These are phyloP conservation scores for Cheilosia vernalis DNA, from an alignment of 2,888 invertebrate species.

Conservation along the genomic window DNA sequence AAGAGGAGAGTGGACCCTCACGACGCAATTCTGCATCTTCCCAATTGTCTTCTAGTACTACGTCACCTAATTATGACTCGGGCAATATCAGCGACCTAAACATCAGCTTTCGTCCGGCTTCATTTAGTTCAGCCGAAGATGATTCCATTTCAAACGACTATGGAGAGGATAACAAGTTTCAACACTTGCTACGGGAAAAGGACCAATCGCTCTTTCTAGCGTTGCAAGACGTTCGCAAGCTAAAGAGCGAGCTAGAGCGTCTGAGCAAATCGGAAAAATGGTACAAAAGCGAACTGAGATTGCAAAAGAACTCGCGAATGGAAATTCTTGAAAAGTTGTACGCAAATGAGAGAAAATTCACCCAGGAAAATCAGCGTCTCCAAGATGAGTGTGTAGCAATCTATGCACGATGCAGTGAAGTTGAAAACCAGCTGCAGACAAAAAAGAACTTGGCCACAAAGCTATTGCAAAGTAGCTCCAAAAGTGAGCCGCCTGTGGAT, in stretches of 20 bases:
- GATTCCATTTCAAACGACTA: conserved; percentile 43
- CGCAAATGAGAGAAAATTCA: conserved; percentile 81
- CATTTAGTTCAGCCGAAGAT: conserved; percentile 58
- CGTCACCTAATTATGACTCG: conserved; percentile 72
- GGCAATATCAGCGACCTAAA: conserved; percentile 72
- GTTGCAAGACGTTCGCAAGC: conserved; percentile 79
- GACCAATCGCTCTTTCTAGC: conserved; percentile 78
- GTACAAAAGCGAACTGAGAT: conserved; percentile 81
- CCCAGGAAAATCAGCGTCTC: conserved; percentile 81
- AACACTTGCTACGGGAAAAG: conserved; percentile 68
- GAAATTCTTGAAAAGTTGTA: conserved; percentile 81
- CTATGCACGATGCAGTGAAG: conserved; percentile 78
- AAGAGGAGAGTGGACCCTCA: conserved; percentile 34
- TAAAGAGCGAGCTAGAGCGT: conserved; percentile 81
- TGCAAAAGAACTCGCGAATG: conserved; percentile 80
- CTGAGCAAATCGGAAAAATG: conserved; percentile 81
- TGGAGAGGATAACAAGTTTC: conserved; percentile 36
- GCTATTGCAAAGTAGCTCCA: conserved; percentile 18
- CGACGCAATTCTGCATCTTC: conserved; percentile 60
- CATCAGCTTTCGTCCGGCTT: conserved; percentile 32
- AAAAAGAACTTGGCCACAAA: conserved; percentile 66
- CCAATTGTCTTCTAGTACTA: conserved; percentile 44
- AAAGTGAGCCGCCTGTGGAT: not conserved
- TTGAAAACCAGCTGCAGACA: conserved; percentile 77
- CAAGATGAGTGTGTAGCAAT: conserved; percentile 80